Evolutionary conservation across 64 coral and sea anemone genomes (phyloP), one percentile per base, ranked within the genome.

Genomic region (Montipora foliosa): DNA sequence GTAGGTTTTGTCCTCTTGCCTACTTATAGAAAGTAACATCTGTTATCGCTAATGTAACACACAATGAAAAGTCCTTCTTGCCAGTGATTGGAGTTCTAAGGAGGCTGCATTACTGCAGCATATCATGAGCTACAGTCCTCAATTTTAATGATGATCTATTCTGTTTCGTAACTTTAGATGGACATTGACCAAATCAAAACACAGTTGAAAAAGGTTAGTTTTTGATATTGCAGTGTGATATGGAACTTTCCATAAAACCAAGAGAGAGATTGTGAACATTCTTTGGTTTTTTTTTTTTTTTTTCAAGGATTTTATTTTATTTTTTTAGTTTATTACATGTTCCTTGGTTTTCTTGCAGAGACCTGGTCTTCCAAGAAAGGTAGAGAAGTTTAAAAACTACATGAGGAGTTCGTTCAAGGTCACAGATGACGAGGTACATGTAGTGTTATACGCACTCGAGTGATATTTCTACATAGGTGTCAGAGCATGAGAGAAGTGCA

Each of bases 361-460:
- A 3, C 92, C 92, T 46, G 49, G 45, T 79, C 60, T 93, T 19
- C 92, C 92, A 61, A 93, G 80, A 61, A 93, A 93, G 45, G 24
- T 88, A 9, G 92, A 93, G 0, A 93, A 88, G 76, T 93, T 93
- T 22, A 78, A 88, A 76, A 93, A 93, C 78, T 93, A 79, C 21
- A 74, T 93, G 92, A 71, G 64, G 5, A 79, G 75, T 21, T 88
- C 84, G 8, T 88, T 53, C 83, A 93, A 93, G 52, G 50, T 93
- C 8, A 93, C 92, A 52, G 85, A 93, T 73, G 83, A 93, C 17
- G n/a, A 55, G 51, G 92, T 93, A 69, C 37, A 37, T 37, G 37
- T 37, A 37, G 37, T 37, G 37, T 37, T 37, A 79, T 53, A 46
- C 5, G 10, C 8, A 78, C 52, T 55, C 52, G 52, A 55, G 52